phyloP scores from a whole-genome alignment of 2,113 vertebrate genomes.

The Ictalurus furcatus region DNA sequence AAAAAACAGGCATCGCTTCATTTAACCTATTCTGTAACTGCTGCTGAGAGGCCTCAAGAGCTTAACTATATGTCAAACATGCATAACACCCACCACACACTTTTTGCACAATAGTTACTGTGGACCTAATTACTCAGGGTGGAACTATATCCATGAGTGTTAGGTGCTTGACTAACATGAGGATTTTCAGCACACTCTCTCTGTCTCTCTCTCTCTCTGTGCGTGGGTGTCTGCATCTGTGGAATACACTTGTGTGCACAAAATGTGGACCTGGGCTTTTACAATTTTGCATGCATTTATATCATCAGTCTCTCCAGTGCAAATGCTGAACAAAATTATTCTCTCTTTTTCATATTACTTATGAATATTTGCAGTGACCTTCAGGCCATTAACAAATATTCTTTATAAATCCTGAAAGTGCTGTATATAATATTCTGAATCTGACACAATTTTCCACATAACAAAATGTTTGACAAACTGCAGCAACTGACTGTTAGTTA shows the following conservation, averaged over 20 bases:
- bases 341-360: no score
- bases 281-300: constrained; percentile 12
- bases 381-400: background rate
- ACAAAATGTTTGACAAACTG: constrained; percentile 19
- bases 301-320: background rate
- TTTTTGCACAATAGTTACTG: constrained; percentile 48
- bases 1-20: constrained; percentile 57
- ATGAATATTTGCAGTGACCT: constrained; percentile 5
- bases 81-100: constrained; percentile 60
- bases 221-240: constrained; percentile 25
- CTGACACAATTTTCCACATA: background rate
- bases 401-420: background rate
- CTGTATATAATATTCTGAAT: constrained; percentile 11
- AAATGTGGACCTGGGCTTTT: constrained; percentile 5
- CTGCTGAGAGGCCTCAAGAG: constrained; percentile 59
- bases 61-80: constrained; percentile 57
- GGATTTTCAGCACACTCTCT: constrained; percentile 42
- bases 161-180: constrained; percentile 46
- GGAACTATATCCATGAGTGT: constrained; percentile 58
- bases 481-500: constrained; percentile 54
- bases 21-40: constrained; percentile 60
- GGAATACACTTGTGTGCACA: constrained; percentile 21
- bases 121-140: constrained; percentile 66
- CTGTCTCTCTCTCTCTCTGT: background rate
- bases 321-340: background rate